Evolutionary conservation across 2,888 invertebrate genomes (phyloP), one percentile per base, ranked within the genome.

Genomic region (Drosophila colorata): DNA sequence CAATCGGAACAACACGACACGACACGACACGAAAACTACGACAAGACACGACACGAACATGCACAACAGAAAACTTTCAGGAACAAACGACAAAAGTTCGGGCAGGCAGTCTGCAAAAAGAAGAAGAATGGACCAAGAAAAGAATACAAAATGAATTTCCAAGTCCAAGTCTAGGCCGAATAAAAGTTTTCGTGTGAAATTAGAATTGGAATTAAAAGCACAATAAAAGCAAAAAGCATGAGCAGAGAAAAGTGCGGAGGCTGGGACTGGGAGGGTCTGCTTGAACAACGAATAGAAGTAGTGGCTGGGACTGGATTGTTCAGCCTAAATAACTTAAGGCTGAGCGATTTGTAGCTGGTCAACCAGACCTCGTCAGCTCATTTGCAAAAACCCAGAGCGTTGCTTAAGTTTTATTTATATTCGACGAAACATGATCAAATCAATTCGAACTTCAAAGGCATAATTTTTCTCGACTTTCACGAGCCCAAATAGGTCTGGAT

Each of bases 101-200:
- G 14, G 31, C 75, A 55, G 31, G 18, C 41, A 41, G 43, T n/a
- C 37, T 33, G 33, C 53, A 37, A 14, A 20, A 16, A 20, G 38
- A 18, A 43, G 31, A 52, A 14, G 13, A 55, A 14, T 2, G 14
- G 28, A 28, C 6, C 9, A 4, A 16, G 13, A 11, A 13, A 14
- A 11, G n/a, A 20, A 37, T 23, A 31, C n/a, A 31, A 14, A 25
- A 48, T 16, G 28, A 37, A 40, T 40, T 33, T 40, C 25, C 46
- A 59, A 58, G 53, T 35, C 40, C 44, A 40, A 48, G 52, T 44
- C 49, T 51, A 47, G 59, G n/a, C 51, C n/a, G 31, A 35, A 37
- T 48, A 68, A 61, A 77, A 86, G 73, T 83, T 86, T 80, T 72
- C 74, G 77, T 86, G 83, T 83, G 74, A 83, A 81, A 83, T 74